Evolutionary conservation across 1,140 invertebrate species (phyloP).

Genomic region (Idris sp.): DNA sequence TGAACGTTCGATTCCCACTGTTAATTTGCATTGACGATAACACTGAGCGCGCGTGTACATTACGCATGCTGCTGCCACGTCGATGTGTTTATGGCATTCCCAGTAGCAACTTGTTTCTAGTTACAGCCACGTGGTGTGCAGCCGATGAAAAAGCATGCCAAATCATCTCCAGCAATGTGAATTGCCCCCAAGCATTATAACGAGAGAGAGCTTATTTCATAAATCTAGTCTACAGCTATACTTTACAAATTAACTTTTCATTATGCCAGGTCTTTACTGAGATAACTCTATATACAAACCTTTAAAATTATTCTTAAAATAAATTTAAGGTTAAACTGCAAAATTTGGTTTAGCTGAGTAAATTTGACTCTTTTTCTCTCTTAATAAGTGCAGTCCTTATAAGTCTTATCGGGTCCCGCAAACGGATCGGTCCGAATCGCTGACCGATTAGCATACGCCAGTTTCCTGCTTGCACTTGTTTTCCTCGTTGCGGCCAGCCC

Average conservation of each 20-base stretch:
- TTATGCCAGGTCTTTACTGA: too few relatives aligned
- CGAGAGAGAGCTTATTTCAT: slow-evolving; percentile 35
- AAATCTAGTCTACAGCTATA: slow-evolving; percentile 23
- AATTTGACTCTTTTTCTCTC: slow-evolving; percentile 38
- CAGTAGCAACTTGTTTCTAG: slow-evolving; percentile 36
- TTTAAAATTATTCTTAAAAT: too few relatives aligned
- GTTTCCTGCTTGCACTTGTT: slow-evolving; percentile 57
- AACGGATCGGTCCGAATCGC: slow-evolving; percentile 49
- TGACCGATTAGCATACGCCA: slow-evolving; percentile 64
- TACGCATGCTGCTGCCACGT: slow-evolving; percentile 48
- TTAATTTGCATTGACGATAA: slow-evolving; percentile 62
- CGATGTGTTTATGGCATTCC: slow-evolving; percentile 37
- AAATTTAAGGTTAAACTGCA: too few relatives aligned
- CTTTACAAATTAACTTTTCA: too few relatives aligned
- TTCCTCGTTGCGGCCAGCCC: slow-evolving; percentile 42
- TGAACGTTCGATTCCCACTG: slow-evolving; percentile 57
- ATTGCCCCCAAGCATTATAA: slow-evolving; percentile 30
- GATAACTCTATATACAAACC: too few relatives aligned
- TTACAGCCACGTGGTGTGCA: slow-evolving; percentile 43
- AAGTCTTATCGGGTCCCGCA: slow-evolving; percentile 35
- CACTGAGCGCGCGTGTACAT: slow-evolving; percentile 50
- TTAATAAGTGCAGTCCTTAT: slow-evolving; percentile 56
- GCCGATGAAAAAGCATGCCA: slow-evolving; percentile 32
- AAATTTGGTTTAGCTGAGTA: too few relatives aligned
- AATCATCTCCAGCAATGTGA: slow-evolving; percentile 43